Evolutionary conservation across 2,113 vertebrate genomes (phyloP).

Genomic region (Aphyosemion australe): DNA sequence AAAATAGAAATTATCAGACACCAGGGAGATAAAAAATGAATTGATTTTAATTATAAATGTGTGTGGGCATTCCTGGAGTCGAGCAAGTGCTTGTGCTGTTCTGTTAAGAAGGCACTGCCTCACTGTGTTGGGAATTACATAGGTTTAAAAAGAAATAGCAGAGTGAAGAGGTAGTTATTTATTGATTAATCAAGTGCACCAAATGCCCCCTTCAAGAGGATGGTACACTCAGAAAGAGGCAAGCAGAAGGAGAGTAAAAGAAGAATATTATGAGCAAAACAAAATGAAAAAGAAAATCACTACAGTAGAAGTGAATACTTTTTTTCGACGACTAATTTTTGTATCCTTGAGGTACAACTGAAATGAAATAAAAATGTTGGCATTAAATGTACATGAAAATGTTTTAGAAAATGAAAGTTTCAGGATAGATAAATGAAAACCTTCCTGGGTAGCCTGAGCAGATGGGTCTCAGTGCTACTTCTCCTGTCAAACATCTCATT

Average conservation of each 20-base stretch:
- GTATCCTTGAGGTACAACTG: neutral
- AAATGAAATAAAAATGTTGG: too few species aligned
- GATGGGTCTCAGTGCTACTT: too few species aligned
- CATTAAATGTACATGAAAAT: too few species aligned
- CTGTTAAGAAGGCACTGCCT: slow-evolving; percentile 21
- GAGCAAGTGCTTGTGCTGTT: slow-evolving; percentile 28
- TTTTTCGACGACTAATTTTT: neutral
- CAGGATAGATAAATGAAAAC: too few species aligned
- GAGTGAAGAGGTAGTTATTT: slow-evolving; percentile 46
- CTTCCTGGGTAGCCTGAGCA: too few species aligned
- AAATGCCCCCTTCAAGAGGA: slow-evolving; percentile 21
- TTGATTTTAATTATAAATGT: slow-evolving; percentile 46
- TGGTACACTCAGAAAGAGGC: slow-evolving; percentile 1
- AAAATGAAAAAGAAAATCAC: neutral
- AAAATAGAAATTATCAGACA: slow-evolving; percentile 31
- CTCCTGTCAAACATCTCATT: too few species aligned
- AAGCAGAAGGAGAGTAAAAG: slow-evolving; percentile 4
- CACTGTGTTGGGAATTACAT: slow-evolving; percentile 18
- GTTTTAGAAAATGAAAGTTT: too few species aligned
- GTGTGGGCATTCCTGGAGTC: slow-evolving; percentile 23
- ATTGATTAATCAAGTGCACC: slow-evolving; percentile 49
- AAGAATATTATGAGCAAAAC: neutral
- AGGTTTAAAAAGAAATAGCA: slow-evolving; percentile 36
- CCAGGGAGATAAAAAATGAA: slow-evolving; percentile 35
- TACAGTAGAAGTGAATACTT: too few species aligned